A percentile compares a stretch with the other conserved stretches of the same genome.
These are phyloP conservation scores for Scolanthus callimorphus DNA, from an alignment of 92 coral and sea anemone species.

Conservation along the genomic window DNA sequence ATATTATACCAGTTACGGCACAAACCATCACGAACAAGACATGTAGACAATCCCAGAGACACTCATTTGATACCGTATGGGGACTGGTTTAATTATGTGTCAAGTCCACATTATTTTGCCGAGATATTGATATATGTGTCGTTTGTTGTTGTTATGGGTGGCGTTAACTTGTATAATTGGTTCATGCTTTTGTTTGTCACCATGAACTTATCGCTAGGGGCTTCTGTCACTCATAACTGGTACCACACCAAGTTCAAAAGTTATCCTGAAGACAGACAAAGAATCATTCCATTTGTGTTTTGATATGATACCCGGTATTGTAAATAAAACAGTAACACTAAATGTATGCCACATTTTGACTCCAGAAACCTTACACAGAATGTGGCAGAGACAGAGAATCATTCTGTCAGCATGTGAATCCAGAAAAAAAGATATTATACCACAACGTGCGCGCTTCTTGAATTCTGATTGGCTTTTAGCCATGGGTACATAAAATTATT, in stretches of 20 bases:
- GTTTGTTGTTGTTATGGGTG: conserved; percentile 63
- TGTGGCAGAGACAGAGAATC: too few relatives aligned
- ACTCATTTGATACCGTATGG: conserved; percentile 80
- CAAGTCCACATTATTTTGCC: conserved; percentile 95
- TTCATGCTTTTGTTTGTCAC: conserved; percentile 70
- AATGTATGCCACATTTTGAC: too few relatives aligned
- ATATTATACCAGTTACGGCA: conserved; percentile 71
- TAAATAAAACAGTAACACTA: too few relatives aligned
- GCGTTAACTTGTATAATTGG: conserved; percentile 47
- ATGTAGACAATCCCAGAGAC: conserved; percentile 24
- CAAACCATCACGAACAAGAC: conserved; percentile 16
- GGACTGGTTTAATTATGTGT: conserved; percentile 87
- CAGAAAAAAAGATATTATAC: too few relatives aligned
- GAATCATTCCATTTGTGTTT: conserved; percentile 78
- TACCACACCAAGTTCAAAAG: conserved; percentile 74
- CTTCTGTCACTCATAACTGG: conserved; percentile 83
- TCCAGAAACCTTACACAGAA: too few relatives aligned
- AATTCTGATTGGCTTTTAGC: too few relatives aligned
- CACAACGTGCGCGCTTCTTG: too few relatives aligned
- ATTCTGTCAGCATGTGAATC: too few relatives aligned
- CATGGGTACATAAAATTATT: too few relatives aligned
- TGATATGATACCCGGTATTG: too few relatives aligned
- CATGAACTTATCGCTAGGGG: conserved; percentile 71
- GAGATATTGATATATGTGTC: conserved; percentile 86
- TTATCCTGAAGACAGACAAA: conserved; percentile 64